Evolutionary conservation across 2,888 invertebrate species (phyloP).

Genomic region (Prosopocoilus inquinatus): DNA sequence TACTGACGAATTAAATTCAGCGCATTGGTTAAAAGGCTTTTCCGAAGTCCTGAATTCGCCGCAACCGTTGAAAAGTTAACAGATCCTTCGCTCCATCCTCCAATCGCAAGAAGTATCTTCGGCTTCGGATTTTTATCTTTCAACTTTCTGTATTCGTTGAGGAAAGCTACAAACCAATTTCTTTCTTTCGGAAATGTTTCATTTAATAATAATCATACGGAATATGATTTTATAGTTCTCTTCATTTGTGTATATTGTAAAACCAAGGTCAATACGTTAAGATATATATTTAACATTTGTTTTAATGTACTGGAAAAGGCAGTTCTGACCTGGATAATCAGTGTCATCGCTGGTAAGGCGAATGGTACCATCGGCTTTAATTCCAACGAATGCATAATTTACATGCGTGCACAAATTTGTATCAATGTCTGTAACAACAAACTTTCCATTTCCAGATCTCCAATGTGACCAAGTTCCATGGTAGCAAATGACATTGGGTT

Average conservation of each 20-base stretch:
- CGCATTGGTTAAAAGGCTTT: constrained; percentile 57
- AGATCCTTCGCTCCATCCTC: constrained; percentile 65
- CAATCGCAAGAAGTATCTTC: constrained; percentile 52
- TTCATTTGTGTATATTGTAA: too few relatives aligned
- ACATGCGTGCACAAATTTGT: constrained; percentile 70
- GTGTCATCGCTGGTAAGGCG: too few relatives aligned
- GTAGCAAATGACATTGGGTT: constrained; percentile 58
- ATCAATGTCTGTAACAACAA: constrained; percentile 64
- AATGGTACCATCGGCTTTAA: constrained; percentile 53
- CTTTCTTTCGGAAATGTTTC: too few relatives aligned
- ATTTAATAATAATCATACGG: too few relatives aligned
- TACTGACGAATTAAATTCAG: constrained; percentile 55
- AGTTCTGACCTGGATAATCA: too few relatives aligned
- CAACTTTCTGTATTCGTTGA: not conserved
- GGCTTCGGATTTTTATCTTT: not conserved
- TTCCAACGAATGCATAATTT: constrained; percentile 70
- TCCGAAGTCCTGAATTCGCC: constrained; percentile 48
- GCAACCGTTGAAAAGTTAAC: constrained; percentile 49
- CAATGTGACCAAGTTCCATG: constrained; percentile 75
- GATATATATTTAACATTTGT: too few relatives aligned
- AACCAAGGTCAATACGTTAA: too few relatives aligned
- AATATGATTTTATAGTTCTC: too few relatives aligned
- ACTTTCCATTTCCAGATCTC: constrained; percentile 62
- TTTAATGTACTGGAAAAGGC: too few relatives aligned
- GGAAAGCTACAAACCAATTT: too few relatives aligned